Evolutionary conservation across 2,113 vertebrate genomes (phyloP).

Genomic region (Oreochromis spilurus): DNA sequence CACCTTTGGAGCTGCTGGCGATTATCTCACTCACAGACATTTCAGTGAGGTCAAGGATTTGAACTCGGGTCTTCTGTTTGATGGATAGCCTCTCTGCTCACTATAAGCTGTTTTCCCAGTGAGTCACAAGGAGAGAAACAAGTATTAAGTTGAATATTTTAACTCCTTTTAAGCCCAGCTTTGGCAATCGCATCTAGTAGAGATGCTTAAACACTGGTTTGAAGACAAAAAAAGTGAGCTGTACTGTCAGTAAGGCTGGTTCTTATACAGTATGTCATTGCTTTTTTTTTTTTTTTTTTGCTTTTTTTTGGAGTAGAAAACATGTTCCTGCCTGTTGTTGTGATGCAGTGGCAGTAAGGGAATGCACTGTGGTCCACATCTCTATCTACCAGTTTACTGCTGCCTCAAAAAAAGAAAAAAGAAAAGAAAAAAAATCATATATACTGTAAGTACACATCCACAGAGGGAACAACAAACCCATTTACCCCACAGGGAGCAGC

Average conservation of each 20-base stretch:
- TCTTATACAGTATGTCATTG: background rate
- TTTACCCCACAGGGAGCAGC: conserved; percentile 18
- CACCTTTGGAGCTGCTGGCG: conserved; percentile 18
- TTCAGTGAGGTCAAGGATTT: conserved; percentile 26
- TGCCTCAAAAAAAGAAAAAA: background rate
- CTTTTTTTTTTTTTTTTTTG: background rate
- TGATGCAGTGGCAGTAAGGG: background rate
- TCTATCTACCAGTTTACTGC: background rate
- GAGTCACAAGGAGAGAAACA: conserved; percentile 4
- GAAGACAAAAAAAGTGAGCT: background rate
- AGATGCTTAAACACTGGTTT: background rate
- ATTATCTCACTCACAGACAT: conserved; percentile 13
- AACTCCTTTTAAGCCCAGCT: background rate
- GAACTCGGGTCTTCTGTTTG: background rate
- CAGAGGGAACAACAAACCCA: background rate
- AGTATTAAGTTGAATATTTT: background rate
- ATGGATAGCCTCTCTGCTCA: conserved; percentile 1
- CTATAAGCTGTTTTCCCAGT: background rate
- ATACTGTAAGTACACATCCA: background rate
- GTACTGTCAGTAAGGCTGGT: background rate
- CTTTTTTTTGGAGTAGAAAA: background rate
- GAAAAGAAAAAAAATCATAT: background rate
- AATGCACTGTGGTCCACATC: background rate
- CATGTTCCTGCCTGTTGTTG: background rate
- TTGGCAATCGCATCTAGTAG: background rate